A percentile compares a stretch with the other conserved stretches of the same genome.
Evolutionary conservation across 2,113 vertebrate genomes (phyloP).

Genomic region (Gobiocypris rarus): DNA sequence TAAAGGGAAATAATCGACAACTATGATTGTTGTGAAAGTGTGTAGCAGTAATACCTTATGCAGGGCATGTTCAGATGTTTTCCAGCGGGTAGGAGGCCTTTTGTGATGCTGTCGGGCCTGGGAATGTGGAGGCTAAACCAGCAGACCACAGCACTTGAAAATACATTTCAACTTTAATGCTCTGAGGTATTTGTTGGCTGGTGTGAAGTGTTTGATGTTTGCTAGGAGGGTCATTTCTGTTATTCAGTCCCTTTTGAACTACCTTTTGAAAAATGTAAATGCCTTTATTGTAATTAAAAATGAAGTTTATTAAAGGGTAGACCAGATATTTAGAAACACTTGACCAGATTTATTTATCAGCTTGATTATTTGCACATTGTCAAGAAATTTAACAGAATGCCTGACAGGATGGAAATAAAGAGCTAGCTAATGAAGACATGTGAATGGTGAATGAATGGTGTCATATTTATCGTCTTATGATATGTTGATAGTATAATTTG

Average conservation of each 20-base stretch:
- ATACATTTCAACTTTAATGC: conserved; percentile 10
- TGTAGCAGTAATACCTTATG: not conserved
- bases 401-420: not conserved
- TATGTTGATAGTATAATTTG: not conserved
- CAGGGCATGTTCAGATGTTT: not conserved
- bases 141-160: not conserved
- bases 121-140: conserved; percentile 1
- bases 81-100: not conserved
- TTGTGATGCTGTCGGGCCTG: not conserved
- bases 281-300: not conserved
- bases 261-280: conserved; percentile 16
- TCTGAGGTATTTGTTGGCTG: conserved; percentile 26
- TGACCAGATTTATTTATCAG: not conserved
- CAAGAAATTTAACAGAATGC: not conserved
- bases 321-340: not conserved
- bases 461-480: not conserved
- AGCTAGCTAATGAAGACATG: too few species aligned
- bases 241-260: conserved; percentile 7
- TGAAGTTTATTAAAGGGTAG: not conserved
- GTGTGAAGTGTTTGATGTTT: conserved; percentile 47
- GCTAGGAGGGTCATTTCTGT: conserved; percentile 13
- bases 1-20: not conserved
- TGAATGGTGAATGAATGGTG: too few species aligned
- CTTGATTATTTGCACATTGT: not conserved
- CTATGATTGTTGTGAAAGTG: not conserved